Evolutionary conservation across 2,797 vertebrate genomes (phyloP).

Genomic region (Sciaenops ocellatus): DNA sequence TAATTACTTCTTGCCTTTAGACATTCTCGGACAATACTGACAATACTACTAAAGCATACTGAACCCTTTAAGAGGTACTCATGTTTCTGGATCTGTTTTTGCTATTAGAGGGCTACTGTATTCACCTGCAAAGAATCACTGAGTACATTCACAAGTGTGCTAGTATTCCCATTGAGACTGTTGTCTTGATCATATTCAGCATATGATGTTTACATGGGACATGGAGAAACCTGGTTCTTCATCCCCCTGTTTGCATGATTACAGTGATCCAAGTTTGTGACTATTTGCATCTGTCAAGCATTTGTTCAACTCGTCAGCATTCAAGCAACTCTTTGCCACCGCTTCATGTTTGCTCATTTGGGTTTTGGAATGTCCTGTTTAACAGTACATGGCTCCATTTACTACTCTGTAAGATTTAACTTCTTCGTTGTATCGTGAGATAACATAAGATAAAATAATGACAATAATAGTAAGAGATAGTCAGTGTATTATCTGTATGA

Average conservation of each 20-base stretch:
- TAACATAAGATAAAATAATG: not conserved
- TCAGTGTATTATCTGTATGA: not conserved
- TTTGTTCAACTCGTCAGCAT: not conserved
- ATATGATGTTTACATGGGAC: not conserved
- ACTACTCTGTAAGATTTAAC: not conserved
- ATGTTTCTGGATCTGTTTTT: no score
- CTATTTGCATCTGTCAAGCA: not conserved
- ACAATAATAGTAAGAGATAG: not conserved
- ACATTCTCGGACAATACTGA: not conserved
- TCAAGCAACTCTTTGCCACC: not conserved
- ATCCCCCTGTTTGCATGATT: not conserved
- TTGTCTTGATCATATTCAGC: not conserved
- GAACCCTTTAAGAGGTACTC: not conserved
- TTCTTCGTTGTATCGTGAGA: constrained; percentile 1
- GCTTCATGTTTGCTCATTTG: not conserved
- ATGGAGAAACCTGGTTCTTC: not conserved
- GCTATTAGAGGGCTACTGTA: not conserved
- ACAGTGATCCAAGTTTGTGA: not conserved
- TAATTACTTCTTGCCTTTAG: not conserved
- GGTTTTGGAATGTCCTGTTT: not conserved
- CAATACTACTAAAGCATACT: not conserved
- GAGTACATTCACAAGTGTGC: no score
- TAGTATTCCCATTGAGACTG: not conserved
- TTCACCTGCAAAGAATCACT: not conserved
- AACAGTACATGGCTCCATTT: not conserved